A percentile compares a stretch with the other conserved stretches of the same genome.
These are phyloP conservation scores for Cynaeus angustus DNA, from an alignment of 2,888 invertebrate species.

Conservation along the genomic window DNA sequence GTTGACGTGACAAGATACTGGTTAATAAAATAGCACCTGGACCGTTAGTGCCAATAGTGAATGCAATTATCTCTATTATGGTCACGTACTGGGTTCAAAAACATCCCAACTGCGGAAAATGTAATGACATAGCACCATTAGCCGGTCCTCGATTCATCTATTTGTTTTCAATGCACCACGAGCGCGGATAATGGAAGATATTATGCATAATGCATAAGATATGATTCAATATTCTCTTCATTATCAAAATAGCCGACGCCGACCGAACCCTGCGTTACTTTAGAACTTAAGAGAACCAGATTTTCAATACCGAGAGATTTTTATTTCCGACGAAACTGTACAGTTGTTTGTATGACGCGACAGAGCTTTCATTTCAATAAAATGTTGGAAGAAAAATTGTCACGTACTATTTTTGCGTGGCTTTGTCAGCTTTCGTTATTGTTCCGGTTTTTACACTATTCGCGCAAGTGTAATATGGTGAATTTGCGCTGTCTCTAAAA, in stretches of 20 bases:
- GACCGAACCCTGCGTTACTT: conserved; percentile 10
- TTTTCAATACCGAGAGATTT: conserved; percentile 1
- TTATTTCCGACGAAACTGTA: background rate
- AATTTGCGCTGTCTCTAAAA: conserved; percentile 4
- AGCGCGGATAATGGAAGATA: conserved; percentile 34
- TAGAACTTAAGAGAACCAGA: conserved; percentile 3
- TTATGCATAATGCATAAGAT: conserved; percentile 38
- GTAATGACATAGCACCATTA: conserved; percentile 33
- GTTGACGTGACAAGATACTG: conserved; percentile 33
- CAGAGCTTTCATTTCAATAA: conserved; percentile 8
- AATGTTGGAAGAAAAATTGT: conserved; percentile 10
- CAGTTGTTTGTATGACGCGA: conserved; percentile 15
- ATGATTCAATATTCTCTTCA: conserved; percentile 41
- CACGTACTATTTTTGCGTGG: conserved; percentile 14
- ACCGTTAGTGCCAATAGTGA: conserved; percentile 22
- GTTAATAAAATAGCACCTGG: conserved; percentile 27
- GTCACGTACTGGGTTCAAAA: conserved; percentile 21
- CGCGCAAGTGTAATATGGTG: too few relatives aligned
- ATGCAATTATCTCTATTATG: conserved; percentile 29
- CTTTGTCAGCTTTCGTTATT: conserved; percentile 19
- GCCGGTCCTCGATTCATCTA: conserved; percentile 32
- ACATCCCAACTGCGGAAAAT: conserved; percentile 17
- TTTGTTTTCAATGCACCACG: conserved; percentile 37
- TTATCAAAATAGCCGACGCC: conserved; percentile 35
- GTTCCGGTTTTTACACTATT: conserved; percentile 10